These are phyloP conservation scores for Atta colombica DNA, from an alignment of 1,140 invertebrate genomes.

Conservation along the genomic window DNA sequence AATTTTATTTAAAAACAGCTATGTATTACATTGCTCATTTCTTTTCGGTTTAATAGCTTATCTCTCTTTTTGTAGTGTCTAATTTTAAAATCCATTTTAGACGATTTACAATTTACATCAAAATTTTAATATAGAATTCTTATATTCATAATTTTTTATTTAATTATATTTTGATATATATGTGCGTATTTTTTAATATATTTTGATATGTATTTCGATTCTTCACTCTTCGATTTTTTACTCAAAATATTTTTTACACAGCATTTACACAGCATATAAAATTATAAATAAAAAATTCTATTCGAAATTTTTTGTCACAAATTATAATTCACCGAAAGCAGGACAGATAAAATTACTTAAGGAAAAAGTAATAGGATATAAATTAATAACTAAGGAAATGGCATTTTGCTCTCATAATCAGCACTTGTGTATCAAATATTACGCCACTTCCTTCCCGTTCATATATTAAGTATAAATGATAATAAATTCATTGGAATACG, in stretches of 20 bases:
- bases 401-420: not conserved
- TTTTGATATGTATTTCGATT: not conserved
- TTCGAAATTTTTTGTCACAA: not conserved
- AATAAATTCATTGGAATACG: not conserved
- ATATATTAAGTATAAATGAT: not conserved
- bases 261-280: not conserved
- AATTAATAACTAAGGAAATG: not conserved
- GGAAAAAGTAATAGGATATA: not conserved
- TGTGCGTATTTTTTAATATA: not conserved
- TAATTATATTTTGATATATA: not conserved
- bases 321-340: not conserved
- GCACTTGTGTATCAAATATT: not conserved
- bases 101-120: not conserved
- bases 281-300: not conserved
- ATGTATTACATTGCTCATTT: not conserved
- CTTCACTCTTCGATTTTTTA: not conserved
- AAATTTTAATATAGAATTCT: not conserved
- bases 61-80: not conserved
- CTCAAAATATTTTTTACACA: not conserved
- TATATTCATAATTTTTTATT: not conserved
- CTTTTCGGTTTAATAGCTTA: not conserved
- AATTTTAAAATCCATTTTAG: not conserved
- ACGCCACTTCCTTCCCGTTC: constrained; percentile 24
- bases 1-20: not conserved
- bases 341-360: too few relatives aligned